phyloP scores from a whole-genome alignment of 23 tunicate species.

The Trididemnum miniatum region DNA sequence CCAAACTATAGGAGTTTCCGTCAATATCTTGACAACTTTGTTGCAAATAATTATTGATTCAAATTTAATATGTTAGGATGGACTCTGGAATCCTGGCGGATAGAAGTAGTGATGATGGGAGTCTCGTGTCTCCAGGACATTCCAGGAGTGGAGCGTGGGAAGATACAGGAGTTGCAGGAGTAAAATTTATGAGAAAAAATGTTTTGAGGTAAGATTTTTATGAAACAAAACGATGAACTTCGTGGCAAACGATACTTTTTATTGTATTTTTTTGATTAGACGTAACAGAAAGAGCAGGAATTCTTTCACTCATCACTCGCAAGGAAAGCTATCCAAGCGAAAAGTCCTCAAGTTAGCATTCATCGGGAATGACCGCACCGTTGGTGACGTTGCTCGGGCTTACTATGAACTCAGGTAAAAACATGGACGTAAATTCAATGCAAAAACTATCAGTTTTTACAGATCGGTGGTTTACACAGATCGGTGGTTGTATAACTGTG shows the following conservation, averaged over 20 bases:
- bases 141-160: slow-evolving; percentile 33
- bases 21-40: no score
- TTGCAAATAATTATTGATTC: no score
- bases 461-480: no score
- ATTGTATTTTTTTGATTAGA: no score
- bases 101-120: slow-evolving; percentile 33
- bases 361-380: slow-evolving; percentile 81
- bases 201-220: slow-evolving; percentile 47
- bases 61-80: slow-evolving; percentile 65
- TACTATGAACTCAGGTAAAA: slow-evolving; percentile 91
- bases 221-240: no score
- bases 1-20: no score
- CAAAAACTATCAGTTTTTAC: no score
- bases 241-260: no score
- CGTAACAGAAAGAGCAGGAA: slow-evolving; percentile 34
- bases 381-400: slow-evolving; percentile 80
- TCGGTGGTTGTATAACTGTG: no score
- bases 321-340: slow-evolving; percentile 27
- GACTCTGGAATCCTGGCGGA: slow-evolving; percentile 72
- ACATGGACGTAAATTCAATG: no score
- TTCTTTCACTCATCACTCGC: slow-evolving; percentile 37
- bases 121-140: slow-evolving; percentile 26
- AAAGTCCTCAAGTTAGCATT: slow-evolving; percentile 74
- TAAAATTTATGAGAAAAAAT: slow-evolving; percentile 56
- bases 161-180: slow-evolving; percentile 69